A percentile compares a stretch with the other conserved stretches of the same genome.
Evolutionary conservation across 1,140 invertebrate species (phyloP).

Genomic region (Drosophila aff.): DNA sequence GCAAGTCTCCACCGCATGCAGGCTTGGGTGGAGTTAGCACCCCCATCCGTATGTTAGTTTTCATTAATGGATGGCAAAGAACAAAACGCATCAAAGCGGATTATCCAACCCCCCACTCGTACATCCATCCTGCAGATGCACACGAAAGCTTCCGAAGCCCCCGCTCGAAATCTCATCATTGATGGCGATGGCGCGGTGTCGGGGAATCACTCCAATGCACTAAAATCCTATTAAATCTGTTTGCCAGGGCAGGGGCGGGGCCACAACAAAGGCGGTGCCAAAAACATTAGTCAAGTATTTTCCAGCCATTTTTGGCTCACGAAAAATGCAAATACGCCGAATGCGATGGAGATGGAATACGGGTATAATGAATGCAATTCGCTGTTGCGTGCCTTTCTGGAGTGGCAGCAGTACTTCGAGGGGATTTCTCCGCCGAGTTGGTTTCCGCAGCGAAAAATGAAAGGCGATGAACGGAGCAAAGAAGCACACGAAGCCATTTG

Average conservation of each 20-base stretch:
- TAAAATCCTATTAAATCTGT: conserved; percentile 72
- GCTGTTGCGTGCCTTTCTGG: conserved; percentile 60
- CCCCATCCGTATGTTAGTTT: conserved; percentile 1
- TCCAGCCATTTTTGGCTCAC: conserved; percentile 62
- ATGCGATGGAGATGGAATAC: conserved; percentile 7
- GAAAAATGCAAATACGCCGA: conserved; percentile 65
- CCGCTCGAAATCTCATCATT: conserved; percentile 26
- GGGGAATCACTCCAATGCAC: conserved; percentile 73
- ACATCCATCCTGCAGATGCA: conserved; percentile 28
- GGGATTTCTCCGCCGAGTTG: conserved; percentile 21
- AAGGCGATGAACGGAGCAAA: conserved; percentile 19
- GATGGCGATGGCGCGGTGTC: conserved; percentile 34
- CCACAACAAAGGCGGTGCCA: conserved; percentile 39
- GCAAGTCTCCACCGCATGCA: not conserved
- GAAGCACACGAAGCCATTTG: conserved; percentile 49
- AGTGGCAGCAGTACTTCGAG: conserved; percentile 32
- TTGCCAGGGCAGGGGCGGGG: conserved; percentile 21
- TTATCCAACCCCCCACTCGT: conserved; percentile 4
- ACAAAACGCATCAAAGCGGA: conserved; percentile 34
- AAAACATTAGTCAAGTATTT: conserved; percentile 75
- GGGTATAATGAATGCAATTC: conserved; percentile 71
- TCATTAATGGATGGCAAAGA: conserved; percentile 43
- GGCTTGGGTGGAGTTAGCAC: not conserved
- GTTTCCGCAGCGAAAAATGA: conserved; percentile 29
- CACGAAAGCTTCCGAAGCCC: not conserved